Evolutionary conservation across 2,113 vertebrate species (phyloP).

Genomic region (Odobenus rosmarus): DNA sequence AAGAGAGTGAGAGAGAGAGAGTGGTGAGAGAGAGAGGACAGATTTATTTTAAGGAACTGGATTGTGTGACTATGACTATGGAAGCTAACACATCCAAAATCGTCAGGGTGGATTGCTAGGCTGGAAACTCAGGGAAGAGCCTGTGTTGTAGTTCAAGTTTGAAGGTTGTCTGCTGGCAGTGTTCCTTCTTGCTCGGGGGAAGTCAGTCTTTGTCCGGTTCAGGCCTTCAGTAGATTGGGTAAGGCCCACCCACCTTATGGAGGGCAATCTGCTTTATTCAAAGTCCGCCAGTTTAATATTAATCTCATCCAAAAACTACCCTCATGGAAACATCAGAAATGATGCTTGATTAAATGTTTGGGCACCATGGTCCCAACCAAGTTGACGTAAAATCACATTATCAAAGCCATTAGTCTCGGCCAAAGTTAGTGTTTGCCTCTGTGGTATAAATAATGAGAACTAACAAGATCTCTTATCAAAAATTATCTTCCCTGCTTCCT

Average conservation of each 20-base stretch:
- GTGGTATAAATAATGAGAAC: background rate
- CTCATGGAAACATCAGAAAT: background rate
- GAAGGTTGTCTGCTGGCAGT: background rate
- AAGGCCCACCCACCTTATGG: background rate
- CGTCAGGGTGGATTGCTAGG: background rate
- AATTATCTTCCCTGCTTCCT: background rate
- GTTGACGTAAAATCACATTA: background rate
- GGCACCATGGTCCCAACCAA: background rate
- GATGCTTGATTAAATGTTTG: background rate
- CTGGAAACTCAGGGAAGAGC: background rate
- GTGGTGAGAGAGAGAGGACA: background rate
- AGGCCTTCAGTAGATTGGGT: background rate
- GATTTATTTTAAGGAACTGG: background rate
- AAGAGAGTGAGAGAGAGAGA: background rate
- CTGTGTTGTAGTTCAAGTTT: background rate
- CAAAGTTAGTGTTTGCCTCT: background rate
- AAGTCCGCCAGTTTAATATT: background rate
- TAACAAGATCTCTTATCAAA: background rate
- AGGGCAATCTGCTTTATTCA: background rate
- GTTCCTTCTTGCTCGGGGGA: background rate
- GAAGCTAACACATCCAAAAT: background rate
- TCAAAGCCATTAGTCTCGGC: background rate
- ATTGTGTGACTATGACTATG: background rate
- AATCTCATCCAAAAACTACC: background rate
- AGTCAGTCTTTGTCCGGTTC: background rate